phyloP scores from a whole-genome alignment of 2,113 vertebrate species.

The Chloropsis cyanopogon region DNA sequence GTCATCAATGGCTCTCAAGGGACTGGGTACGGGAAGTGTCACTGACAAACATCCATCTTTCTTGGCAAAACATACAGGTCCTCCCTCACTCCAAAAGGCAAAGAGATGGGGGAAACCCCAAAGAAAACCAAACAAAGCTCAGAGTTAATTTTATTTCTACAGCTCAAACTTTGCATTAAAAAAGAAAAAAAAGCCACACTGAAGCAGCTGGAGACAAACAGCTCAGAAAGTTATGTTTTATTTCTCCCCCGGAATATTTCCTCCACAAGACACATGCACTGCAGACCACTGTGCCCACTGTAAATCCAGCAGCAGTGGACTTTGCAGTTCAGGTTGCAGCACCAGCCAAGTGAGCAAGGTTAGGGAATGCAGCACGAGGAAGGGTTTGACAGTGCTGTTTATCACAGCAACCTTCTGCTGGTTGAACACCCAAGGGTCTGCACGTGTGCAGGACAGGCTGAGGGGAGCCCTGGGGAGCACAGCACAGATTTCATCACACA shows the following conservation, averaged over 20 bases:
- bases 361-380: not conserved
- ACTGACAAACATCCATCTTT: not conserved
- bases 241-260: not conserved
- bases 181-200: not conserved
- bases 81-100: not conserved
- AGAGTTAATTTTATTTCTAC: not conserved
- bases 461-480: not conserved
- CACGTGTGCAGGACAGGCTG: not conserved
- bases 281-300: not conserved
- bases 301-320: not conserved
- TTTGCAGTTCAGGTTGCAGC: not conserved
- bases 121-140: not conserved
- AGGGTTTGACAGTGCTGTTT: not conserved
- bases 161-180: not conserved
- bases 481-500: not conserved
- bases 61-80: not conserved
- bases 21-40: not conserved
- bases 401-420: not conserved
- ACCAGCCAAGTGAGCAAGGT: not conserved
- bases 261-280: fast-evolving
- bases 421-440: not conserved
- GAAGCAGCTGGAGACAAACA: not conserved
- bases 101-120: not conserved
- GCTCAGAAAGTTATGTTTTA: not conserved
- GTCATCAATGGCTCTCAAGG: not conserved